Evolutionary conservation across 1,140 invertebrate genomes (phyloP).

Genomic region (Drosophila ogumai): DNA sequence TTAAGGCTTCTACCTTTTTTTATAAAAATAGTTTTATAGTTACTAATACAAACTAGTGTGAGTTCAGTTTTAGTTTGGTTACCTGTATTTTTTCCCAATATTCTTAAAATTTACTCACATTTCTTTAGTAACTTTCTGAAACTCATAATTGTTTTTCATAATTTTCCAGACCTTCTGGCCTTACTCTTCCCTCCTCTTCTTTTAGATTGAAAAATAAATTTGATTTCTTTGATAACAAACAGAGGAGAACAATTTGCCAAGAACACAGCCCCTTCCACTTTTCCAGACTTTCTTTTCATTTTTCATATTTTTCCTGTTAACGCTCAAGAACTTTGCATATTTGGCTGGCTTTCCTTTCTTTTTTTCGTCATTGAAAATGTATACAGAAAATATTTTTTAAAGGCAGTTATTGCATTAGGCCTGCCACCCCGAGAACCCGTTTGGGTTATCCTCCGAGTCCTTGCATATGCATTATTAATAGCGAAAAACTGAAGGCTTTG

Average conservation of each 20-base stretch:
- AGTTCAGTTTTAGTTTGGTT: neutral
- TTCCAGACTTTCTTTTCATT: constrained; percentile 10
- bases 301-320: constrained; percentile 29
- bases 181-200: constrained; percentile 24
- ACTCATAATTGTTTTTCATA: neutral
- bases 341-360: constrained; percentile 21
- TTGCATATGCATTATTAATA: constrained; percentile 82
- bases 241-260: constrained; percentile 29
- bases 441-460: constrained; percentile 35
- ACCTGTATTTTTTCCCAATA: neutral
- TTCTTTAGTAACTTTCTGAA: neutral
- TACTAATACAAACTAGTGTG: neutral
- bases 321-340: constrained; percentile 74
- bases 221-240: constrained; percentile 46
- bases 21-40: too few relatives aligned
- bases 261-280: neutral
- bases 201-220: constrained; percentile 68
- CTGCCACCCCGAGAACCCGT: constrained; percentile 34
- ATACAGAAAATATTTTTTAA: constrained; percentile 67
- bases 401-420: constrained; percentile 73
- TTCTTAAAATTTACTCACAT: neutral
- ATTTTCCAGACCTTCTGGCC: neutral
- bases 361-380: constrained; percentile 64
- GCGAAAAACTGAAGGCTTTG: constrained; percentile 52
- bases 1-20: too few relatives aligned